Base-by-base conservation (phyloP, 2,888 invertebrate species). In the Beris morrisii region DNA sequence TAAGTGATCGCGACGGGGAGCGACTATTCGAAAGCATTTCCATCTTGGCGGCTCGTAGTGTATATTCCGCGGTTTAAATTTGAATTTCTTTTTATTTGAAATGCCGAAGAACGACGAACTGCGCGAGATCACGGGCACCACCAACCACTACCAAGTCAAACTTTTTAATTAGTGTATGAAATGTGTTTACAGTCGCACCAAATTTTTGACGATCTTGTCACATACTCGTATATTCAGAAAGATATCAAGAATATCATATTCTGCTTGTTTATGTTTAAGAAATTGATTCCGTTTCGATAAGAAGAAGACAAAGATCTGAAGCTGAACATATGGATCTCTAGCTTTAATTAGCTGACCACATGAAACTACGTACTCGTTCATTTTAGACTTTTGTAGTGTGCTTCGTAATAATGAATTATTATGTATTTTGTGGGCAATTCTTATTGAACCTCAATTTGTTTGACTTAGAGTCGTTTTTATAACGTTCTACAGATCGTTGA, bases 1-100 rank as follows among this genome's bases (percentile, higher is more conserved):
- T 67, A 63, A 67, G 58, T 44, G 57, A 65, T 64, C 45, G 15
- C 7, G 30, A 30, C 12, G 30, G 45, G 58, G 32, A 55, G 32
- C 30, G 15, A 38, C 31, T 30, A 53, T 28, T 30, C 53, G 4
- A 13, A 22, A 22, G 28, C 15, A 52, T 28, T 30, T 31, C 6
- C 15, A 43, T 56, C 43, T 15, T 5, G 38, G 13, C 9, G 43
- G 15, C 22, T 22, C 22, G 22, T 22, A 22, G 22, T 52, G 28
- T 9, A 9, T 52, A 13, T 38, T 38, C 38, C 55, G 55, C 43
- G 13, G 43, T 56, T 56, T 56, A 56, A 56, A n/a, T 56, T 56
- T 30, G 43, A 56, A 28, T n/a, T n/a, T 7, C 38, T 11, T n/a
- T 38, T 55, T 12, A 55, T n/a, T 28, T 13, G 52, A 54, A 30